Conservation (phyloP, 2,888 invertebrate genomes). For the Aphodius sticticus region DNA sequence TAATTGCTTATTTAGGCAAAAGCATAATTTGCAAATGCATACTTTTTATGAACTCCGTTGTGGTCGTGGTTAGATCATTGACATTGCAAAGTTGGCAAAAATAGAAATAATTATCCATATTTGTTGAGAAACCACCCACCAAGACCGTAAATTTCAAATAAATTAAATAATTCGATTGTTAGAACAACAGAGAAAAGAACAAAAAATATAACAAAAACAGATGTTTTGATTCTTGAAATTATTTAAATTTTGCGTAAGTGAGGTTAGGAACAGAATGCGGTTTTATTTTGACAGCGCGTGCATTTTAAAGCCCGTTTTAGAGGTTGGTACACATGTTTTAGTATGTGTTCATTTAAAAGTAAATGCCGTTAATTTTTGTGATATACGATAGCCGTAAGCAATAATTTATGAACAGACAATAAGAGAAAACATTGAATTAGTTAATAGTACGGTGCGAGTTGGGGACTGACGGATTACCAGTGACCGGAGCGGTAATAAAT, state of each 20-base stretch:
- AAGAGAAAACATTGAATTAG: background rate
- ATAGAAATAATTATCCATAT: background rate
- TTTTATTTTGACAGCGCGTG: background rate
- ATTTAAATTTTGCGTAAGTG: background rate
- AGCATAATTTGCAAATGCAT: too few relatives aligned
- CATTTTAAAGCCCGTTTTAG: background rate
- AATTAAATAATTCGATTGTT: background rate
- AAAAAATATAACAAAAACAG: background rate
- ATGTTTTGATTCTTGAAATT: background rate
- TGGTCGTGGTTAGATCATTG: background rate
- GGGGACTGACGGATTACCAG: background rate
- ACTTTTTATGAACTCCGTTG: background rate
- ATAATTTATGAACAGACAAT: background rate
- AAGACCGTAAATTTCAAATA: background rate
- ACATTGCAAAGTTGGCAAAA: background rate
- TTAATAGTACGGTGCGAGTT: background rate
- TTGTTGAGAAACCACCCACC: too few relatives aligned
- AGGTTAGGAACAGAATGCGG: background rate
- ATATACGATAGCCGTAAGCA: background rate
- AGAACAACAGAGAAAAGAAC: background rate
- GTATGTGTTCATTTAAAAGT: slow-evolving; percentile 19
- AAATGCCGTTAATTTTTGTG: slow-evolving; percentile 17
- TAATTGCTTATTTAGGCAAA: too few relatives aligned
- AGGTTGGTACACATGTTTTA: slow-evolving; percentile 20
- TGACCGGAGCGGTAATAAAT: slow-evolving; percentile 20